Conservation (phyloP, 2,113 vertebrate species). For the Carassius gibelio region DNA sequence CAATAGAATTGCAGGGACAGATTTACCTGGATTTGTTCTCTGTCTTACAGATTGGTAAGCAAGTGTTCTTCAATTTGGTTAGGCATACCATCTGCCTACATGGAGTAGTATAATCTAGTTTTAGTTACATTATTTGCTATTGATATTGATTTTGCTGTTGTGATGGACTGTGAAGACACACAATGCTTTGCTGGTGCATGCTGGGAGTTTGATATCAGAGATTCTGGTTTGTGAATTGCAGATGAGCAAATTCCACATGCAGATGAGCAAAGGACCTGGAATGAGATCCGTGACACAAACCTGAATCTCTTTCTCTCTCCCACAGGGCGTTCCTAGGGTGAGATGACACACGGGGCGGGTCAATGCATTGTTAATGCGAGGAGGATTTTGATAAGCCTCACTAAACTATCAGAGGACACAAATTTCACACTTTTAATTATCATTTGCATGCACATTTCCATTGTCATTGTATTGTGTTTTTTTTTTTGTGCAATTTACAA, state of each 20-base stretch:
- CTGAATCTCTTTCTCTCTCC: conserved; percentile 16
- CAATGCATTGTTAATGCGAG: neutral
- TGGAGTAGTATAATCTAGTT: neutral
- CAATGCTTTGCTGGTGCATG: neutral
- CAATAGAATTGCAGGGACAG: neutral
- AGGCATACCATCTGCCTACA: neutral
- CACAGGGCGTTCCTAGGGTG: conserved; percentile 27
- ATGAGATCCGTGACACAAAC: conserved; percentile 26
- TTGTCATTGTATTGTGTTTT: no score
- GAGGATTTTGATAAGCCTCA: neutral
- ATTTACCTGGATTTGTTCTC: conserved; percentile 40
- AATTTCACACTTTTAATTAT: neutral
- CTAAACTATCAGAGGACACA: neutral
- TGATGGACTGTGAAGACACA: neutral
- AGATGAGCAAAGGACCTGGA: neutral
- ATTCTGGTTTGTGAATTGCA: neutral
- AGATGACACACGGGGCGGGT: neutral
- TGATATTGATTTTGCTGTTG: neutral
- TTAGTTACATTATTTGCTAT: neutral
- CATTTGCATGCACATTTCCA: no score
- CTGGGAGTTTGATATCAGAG: neutral
- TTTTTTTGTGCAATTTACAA: no score
- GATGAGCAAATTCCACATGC: neutral
- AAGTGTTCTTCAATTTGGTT: conserved; percentile 5
- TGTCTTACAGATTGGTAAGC: neutral